These are phyloP conservation scores for Sebastes steindachneri DNA, from an alignment of 2,797 vertebrate species.

Conservation along the genomic window DNA sequence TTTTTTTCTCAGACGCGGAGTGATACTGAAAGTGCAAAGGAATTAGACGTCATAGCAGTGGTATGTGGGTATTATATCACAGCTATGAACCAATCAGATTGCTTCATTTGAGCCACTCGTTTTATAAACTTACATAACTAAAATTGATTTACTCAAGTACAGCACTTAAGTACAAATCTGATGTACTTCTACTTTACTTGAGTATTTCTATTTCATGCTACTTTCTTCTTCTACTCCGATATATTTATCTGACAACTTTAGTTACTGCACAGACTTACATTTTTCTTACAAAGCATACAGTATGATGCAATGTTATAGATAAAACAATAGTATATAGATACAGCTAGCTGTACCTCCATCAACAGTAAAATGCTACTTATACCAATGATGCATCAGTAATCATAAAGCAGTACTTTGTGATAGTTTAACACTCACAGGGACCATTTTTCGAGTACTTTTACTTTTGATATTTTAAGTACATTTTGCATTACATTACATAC, in stretches of 20 bases:
- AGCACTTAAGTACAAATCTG: not conserved
- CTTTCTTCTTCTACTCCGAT: not conserved
- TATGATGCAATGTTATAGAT: not conserved
- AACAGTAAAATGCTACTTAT: not conserved
- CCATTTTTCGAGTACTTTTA: not conserved
- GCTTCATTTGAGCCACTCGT: too few species aligned
- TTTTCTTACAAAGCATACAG: too few species aligned
- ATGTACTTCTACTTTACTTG: not conserved
- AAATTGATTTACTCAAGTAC: not conserved
- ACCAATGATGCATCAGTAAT: not conserved
- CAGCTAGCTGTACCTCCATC: not conserved
- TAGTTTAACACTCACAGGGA: too few species aligned
- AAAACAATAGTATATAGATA: not conserved
- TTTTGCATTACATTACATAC: not conserved
- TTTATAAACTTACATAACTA: too few species aligned
- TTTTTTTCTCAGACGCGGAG: too few species aligned
- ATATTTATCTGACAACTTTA: not conserved
- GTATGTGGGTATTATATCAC: too few species aligned
- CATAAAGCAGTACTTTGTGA: too few species aligned
- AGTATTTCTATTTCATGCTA: not conserved
- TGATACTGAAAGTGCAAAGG: too few species aligned
- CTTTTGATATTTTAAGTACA: not conserved
- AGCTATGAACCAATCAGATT: too few species aligned
- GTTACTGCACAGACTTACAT: rapidly evolving
- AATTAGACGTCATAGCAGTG: too few species aligned